phyloP scores from a whole-genome alignment of 2,113 vertebrate genomes.

The Prunella himalayana region DNA sequence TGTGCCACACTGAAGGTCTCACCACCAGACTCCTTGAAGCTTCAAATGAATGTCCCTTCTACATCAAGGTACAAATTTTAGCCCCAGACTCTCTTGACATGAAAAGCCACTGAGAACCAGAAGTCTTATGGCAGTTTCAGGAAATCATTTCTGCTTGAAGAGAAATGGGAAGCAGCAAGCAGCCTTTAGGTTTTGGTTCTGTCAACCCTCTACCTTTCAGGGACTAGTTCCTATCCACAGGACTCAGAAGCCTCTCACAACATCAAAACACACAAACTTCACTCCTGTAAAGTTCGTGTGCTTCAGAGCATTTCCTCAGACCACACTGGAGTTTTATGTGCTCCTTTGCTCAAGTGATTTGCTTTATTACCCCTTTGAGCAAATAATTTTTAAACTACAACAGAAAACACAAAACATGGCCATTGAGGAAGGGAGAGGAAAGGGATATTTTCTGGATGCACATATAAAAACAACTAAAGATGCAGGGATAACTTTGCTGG shows the following conservation, averaged over 20 bases:
- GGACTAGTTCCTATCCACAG: not conserved
- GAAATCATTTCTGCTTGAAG: not conserved
- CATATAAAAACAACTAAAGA: not conserved
- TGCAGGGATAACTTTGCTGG: not conserved
- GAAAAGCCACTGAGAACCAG: not conserved
- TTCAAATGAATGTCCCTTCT: not conserved
- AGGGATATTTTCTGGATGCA: constrained; percentile 42
- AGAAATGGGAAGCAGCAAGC: not conserved
- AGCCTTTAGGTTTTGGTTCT: not conserved
- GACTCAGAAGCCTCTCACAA: not conserved
- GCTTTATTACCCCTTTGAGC: not conserved
- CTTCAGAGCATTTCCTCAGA: not conserved
- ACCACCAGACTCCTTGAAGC: not conserved
- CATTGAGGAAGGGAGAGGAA: not conserved
- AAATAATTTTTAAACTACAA: constrained; percentile 32
- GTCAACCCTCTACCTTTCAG: constrained; percentile 34
- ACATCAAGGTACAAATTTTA: not conserved
- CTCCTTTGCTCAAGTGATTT: not conserved
- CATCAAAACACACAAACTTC: not conserved
- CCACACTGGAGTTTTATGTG: not conserved
- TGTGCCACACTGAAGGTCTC: not conserved
- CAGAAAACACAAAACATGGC: constrained; percentile 9
- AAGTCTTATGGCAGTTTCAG: not conserved
- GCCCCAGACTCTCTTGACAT: not conserved
- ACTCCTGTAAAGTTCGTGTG: not conserved